Evolutionary conservation across 2,797 vertebrate species (phyloP).

Genomic region (Labeo calbasu): DNA sequence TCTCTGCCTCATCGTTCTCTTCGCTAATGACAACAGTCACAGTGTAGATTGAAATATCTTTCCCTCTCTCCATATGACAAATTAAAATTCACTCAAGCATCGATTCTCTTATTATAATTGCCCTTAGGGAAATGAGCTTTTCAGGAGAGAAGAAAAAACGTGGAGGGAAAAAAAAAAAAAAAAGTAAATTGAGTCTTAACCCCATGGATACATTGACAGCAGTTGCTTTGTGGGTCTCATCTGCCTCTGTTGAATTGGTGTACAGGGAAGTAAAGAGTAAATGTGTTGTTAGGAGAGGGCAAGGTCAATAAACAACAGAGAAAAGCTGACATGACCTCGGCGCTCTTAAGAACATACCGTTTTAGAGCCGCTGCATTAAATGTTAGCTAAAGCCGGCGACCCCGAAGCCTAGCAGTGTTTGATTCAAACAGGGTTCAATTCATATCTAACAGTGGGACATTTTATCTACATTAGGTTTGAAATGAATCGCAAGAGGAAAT

Average conservation of each 20-base stretch:
- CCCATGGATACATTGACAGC: conserved; percentile 52
- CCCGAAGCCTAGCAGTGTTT: background rate
- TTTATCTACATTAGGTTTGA: background rate
- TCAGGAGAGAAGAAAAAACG: conserved; percentile 46
- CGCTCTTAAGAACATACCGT: conserved; percentile 18
- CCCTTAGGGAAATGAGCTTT: conserved; percentile 62
- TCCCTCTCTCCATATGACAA: conserved; percentile 60
- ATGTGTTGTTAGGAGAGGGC: conserved; percentile 1
- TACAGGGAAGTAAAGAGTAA: conserved; percentile 6
- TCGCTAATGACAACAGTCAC: conserved; percentile 58
- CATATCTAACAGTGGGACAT: background rate
- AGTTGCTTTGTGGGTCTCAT: conserved; percentile 15
- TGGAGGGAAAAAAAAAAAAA: conserved; percentile 14
- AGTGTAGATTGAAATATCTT: conserved; percentile 63
- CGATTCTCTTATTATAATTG: conserved; percentile 65
- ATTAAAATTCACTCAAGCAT: conserved; percentile 68
- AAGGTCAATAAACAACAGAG: conserved; percentile 32
- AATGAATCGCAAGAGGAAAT: conserved; percentile 25
- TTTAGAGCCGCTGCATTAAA: conserved; percentile 9
- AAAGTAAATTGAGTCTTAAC: conserved; percentile 60
- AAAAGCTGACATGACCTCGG: conserved; percentile 22
- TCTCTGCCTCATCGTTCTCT: conserved; percentile 32
- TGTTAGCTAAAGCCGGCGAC: background rate
- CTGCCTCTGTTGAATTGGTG: conserved; percentile 42
- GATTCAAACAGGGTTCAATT: background rate